Base-by-base conservation (phyloP, 2,113 vertebrate genomes). In the Callithrix jacchus region DNA sequence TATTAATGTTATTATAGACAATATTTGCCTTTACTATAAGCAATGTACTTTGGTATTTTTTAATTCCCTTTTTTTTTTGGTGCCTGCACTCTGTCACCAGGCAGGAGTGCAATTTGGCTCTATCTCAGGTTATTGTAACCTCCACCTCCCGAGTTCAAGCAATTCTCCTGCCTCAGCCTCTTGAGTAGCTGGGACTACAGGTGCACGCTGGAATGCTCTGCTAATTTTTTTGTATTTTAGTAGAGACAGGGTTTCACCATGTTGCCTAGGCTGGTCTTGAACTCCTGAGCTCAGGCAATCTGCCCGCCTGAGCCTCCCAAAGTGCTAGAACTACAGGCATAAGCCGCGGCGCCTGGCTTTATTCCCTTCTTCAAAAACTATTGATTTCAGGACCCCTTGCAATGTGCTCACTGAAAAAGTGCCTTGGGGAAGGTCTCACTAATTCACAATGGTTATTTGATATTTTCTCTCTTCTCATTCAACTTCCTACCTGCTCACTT, bases 21-120 rank as follows among this genome's bases (percentile, higher is more conserved):
- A 3, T 79, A 47, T 42, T 81, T 71, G 16, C 89, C 66, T 85
- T 96, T 70, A 91, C 37, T 81, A 2, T 81, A 42, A 70, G 42
- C 35, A 25, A 0, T 87, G 17, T 71, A 16, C 56, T 89, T 71
- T 76, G 30, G 35, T 84, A n/a, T 45, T 85, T 85, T 89, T n/a
- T 70, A 21, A 47, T 54, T 47, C 23, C 5, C 18, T 52, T n/a
- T 18, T 2, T 52, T 52, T 17, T 52, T 52, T 52, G 52, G 16
- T n/a, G n/a, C n/a, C n/a, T n/a, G n/a, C 16, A 52, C 52, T 52
- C 16, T 52, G 16, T 52, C 5, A 1, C 52, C 52, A 52, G 52
- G 16, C 52, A 17, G 16, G 16, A 52, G 52, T 52, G 52, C 52
- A 52, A 52, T 52, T 1, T 0, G 5, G 4, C 16, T 52, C 16